A percentile compares a stretch with the other conserved stretches of the same genome.
Evolutionary conservation across 2,888 invertebrate genomes (phyloP).

Genomic region (Oasisia sp.): DNA sequence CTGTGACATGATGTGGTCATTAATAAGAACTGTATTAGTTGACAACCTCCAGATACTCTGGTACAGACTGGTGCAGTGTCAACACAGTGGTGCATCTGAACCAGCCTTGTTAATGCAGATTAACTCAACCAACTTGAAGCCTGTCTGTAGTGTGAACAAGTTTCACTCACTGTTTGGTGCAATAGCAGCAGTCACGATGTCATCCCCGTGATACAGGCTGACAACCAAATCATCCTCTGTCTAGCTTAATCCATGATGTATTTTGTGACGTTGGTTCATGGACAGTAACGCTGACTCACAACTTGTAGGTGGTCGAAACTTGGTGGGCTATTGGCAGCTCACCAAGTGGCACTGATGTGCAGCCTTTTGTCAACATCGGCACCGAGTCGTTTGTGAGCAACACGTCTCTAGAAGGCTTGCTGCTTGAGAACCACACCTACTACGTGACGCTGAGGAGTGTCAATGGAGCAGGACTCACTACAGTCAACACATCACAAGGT

Average conservation of each 20-base stretch:
- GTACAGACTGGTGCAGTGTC: too few species aligned
- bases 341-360: neutral
- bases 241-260: neutral
- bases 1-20: too few species aligned
- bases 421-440: neutral
- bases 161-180: too few species aligned
- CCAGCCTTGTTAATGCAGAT: too few species aligned
- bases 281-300: neutral
- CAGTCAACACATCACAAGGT: neutral
- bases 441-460: neutral
- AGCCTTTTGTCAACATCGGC: neutral
- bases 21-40: too few species aligned
- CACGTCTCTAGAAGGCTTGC: neutral
- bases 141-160: too few species aligned
- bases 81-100: too few species aligned
- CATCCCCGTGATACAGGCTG: too few species aligned
- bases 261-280: too few species aligned
- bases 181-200: too few species aligned
- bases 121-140: too few species aligned
- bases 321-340: slow-evolving; percentile 13
- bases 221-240: neutral
- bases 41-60: too few species aligned
- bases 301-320: neutral
- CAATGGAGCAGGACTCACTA: neutral
- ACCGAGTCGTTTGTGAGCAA: neutral